Percentiles rank a stretch among this genome's conserved stretches.
These are phyloP conservation scores for Patiria miniata DNA, from an alignment of 35 echinoderm and acorn worm genomes.

Conservation along the genomic window DNA sequence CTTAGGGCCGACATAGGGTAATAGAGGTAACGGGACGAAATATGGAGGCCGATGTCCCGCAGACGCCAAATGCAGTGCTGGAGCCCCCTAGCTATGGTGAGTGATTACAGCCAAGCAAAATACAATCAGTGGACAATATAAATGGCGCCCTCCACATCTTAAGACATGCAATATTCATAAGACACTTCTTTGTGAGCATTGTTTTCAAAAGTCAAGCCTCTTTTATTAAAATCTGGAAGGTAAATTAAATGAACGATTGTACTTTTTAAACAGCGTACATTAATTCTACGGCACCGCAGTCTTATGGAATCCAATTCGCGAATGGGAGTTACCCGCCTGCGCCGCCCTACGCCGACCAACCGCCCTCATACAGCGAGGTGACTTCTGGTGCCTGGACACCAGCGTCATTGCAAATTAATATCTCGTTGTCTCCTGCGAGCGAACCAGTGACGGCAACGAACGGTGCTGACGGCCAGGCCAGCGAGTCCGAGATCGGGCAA, in stretches of 20 bases:
- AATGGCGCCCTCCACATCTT: not conserved
- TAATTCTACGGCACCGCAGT: slow-evolving; percentile 6
- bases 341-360: not conserved
- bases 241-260: too few relatives aligned
- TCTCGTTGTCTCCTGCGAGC: not conserved
- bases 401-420: not conserved
- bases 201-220: too few relatives aligned
- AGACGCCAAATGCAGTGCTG: not conserved
- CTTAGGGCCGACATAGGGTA: too few relatives aligned
- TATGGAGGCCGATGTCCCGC: not conserved
- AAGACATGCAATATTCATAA: too few relatives aligned
- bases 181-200: too few relatives aligned
- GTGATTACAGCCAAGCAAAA: too few relatives aligned
- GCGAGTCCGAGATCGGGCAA: not conserved
- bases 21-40: not conserved
- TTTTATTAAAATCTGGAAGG: too few relatives aligned
- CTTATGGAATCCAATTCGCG: not conserved
- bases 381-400: slow-evolving; percentile 6
- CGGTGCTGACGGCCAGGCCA: not conserved
- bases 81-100: slow-evolving; percentile 3
- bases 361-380: slow-evolving; percentile 7
- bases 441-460: not conserved
- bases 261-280: not conserved
- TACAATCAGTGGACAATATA: not conserved
- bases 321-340: not conserved